Percentiles rank a stretch among this genome's conserved stretches.
Conservation (phyloP, 1,140 invertebrate species). For the Dreissena rostriformis region DNA sequence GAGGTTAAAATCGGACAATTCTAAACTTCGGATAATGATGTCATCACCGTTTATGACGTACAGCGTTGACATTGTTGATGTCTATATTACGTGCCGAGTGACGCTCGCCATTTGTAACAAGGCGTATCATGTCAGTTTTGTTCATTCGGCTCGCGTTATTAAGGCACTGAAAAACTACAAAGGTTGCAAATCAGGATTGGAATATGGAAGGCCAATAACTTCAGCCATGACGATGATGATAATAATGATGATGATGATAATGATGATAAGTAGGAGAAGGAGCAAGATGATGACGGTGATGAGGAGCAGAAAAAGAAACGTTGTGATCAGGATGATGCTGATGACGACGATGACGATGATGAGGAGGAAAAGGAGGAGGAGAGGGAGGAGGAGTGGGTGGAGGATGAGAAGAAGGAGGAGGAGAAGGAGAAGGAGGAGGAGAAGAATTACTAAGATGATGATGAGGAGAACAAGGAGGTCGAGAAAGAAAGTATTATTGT, state of each 20-base stretch:
- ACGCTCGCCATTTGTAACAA: constrained; percentile 10
- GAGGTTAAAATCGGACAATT: too few species aligned
- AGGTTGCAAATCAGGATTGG: neutral
- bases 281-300: neutral
- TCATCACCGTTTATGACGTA: too few species aligned
- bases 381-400: too few species aligned
- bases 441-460: too few species aligned
- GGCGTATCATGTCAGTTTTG: neutral
- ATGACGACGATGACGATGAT: neutral
- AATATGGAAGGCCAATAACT: too few species aligned
- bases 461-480: too few species aligned
- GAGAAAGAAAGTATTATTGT: too few species aligned
- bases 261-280: neutral
- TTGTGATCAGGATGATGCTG: neutral
- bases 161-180: constrained; percentile 1
- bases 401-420: too few species aligned
- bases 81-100: neutral
- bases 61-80: too few species aligned
- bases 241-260: neutral
- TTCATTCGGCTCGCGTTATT: constrained; percentile 5
- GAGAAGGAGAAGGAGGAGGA: too few species aligned
- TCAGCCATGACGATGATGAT: neutral
- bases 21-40: too few species aligned
- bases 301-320: neutral
- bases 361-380: too few species aligned